Evolutionary conservation across 2,113 vertebrate species (phyloP).

Genomic region (Calidris pugnax): DNA sequence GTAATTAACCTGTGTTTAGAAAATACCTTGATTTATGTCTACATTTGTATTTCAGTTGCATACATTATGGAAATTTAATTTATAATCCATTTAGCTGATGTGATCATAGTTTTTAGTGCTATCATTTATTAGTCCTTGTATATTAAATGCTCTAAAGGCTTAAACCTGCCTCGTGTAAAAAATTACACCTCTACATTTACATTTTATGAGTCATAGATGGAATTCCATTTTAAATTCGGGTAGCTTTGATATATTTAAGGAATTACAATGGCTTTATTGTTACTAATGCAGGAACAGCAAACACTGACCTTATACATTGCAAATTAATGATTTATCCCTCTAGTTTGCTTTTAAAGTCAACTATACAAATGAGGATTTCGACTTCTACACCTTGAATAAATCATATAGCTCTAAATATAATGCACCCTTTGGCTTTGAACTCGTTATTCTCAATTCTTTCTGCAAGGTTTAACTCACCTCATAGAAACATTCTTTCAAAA

Average conservation of each 20-base stretch:
- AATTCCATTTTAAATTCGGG: conserved; percentile 86
- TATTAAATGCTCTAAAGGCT: conserved; percentile 88
- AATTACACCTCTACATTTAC: conserved; percentile 86
- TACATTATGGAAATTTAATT: conserved; percentile 99
- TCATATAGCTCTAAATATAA: conserved; percentile 44
- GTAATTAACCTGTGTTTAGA: conserved; percentile 99
- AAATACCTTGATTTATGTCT: conserved; percentile 96
- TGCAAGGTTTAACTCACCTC: conserved; percentile 34
- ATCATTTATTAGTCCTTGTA: conserved; percentile 95
- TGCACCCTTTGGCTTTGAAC: conserved; percentile 65
- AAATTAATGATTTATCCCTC: conserved; percentile 71
- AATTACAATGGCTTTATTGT: conserved; percentile 71
- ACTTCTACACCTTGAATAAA: conserved; percentile 70
- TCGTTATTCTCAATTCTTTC: conserved; percentile 53
- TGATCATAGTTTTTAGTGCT: conserved; percentile 91
- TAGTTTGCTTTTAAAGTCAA: conserved; percentile 71
- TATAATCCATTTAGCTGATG: conserved; percentile 99
- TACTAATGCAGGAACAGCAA: conserved; percentile 72
- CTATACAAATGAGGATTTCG: conserved; percentile 65
- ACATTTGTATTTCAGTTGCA: conserved; percentile 92
- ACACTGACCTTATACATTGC: conserved; percentile 71
- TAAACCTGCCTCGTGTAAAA: conserved; percentile 83
- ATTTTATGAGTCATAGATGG: conserved; percentile 92
- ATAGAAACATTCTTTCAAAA: conserved; percentile 31
- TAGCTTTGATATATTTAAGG: conserved; percentile 70